Evolutionary conservation across 92 coral and sea anemone species (phyloP).

Genomic region (Palythoa caribaeorum): DNA sequence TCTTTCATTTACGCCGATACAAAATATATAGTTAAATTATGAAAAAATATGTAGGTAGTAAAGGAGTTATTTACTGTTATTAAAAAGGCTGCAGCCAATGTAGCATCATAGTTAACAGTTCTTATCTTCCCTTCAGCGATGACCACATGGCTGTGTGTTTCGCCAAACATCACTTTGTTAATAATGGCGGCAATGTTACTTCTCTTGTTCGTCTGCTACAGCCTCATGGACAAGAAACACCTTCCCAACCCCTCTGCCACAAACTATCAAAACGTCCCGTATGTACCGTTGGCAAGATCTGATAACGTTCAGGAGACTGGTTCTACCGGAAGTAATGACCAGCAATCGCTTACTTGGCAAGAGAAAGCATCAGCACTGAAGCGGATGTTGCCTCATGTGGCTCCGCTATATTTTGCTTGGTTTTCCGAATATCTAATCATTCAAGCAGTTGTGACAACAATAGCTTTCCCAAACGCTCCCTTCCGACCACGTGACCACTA

Average conservation of each 20-base stretch:
- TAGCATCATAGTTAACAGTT: neutral
- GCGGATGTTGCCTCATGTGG: constrained; percentile 67
- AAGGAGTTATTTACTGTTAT: too few species aligned
- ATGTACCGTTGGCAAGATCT: constrained; percentile 61
- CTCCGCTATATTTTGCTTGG: constrained; percentile 84
- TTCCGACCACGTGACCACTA: constrained; percentile 93
- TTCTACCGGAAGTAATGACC: constrained; percentile 21
- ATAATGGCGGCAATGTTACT: constrained; percentile 78
- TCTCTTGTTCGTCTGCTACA: constrained; percentile 76
- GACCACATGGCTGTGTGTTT: constrained; percentile 90
- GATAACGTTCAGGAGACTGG: constrained; percentile 35
- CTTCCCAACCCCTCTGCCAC: constrained; percentile 47
- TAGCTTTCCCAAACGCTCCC: constrained; percentile 85
- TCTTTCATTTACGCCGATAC: too few species aligned
- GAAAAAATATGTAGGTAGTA: too few species aligned
- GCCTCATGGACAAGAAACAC: constrained; percentile 84
- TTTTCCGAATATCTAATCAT: constrained; percentile 84
- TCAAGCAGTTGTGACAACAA: constrained; percentile 83
- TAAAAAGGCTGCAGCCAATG: too few species aligned
- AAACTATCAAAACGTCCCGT: constrained; percentile 57
- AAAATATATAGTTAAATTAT: too few species aligned
- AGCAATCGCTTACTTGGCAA: constrained; percentile 61
- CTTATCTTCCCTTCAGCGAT: constrained; percentile 62
- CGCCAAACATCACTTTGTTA: constrained; percentile 80
- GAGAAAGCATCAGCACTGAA: constrained; percentile 73